Evolutionary conservation across 2,888 invertebrate species (phyloP).

Genomic region (Galeopsomyia nigrocyanea): DNA sequence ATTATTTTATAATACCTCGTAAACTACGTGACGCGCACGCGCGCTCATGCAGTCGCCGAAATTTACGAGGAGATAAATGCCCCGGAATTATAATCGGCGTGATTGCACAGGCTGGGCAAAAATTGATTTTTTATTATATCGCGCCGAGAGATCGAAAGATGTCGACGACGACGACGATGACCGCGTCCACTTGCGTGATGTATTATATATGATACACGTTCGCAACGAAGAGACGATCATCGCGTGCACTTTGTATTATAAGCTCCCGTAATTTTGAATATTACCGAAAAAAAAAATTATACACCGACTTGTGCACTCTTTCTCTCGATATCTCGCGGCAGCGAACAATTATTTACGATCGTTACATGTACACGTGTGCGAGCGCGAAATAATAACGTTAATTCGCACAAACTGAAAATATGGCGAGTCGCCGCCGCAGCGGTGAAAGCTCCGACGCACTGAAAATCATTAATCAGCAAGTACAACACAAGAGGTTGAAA

Average conservation of each 20-base stretch:
- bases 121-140: conserved; percentile 36
- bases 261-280: no score
- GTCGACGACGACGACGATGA: no score
- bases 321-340: no score
- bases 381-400: neutral
- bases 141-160: neutral
- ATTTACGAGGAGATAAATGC: conserved; percentile 36
- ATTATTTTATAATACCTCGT: conserved; percentile 42
- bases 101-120: conserved; percentile 18
- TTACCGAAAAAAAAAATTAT: no score
- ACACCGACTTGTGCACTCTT: no score
- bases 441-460: neutral
- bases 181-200: neutral
- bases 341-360: no score
- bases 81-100: conserved; percentile 26
- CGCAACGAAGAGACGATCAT: no score
- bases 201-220: no score
- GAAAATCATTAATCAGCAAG: neutral
- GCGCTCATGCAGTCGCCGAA: neutral
- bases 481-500: no score
- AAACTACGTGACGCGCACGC: conserved; percentile 14
- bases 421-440: neutral
- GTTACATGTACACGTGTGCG: no score
- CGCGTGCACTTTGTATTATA: no score
- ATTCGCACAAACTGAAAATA: conserved; percentile 13